Percentiles rank a stretch among this genome's conserved stretches.
Evolutionary conservation across 2,888 invertebrate species (phyloP).

Genomic region (Drosophila gaucha): DNA sequence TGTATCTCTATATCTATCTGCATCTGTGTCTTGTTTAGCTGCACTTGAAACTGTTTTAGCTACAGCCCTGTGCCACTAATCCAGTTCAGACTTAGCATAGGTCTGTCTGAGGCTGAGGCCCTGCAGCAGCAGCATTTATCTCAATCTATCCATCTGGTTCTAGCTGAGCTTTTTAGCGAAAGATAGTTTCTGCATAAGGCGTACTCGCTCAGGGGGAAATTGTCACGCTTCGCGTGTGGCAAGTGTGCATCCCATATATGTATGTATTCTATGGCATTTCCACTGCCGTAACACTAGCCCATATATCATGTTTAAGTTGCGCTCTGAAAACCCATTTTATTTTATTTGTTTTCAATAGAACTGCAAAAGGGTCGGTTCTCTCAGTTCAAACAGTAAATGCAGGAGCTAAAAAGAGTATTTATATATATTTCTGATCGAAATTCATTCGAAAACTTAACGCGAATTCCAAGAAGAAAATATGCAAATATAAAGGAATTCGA

Average conservation of each 20-base stretch:
- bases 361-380: neutral
- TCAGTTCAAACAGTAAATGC: neutral
- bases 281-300: slow-evolving; percentile 49
- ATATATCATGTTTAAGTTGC: slow-evolving; percentile 24
- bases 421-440: neutral
- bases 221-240: slow-evolving; percentile 54
- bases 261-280: slow-evolving; percentile 13
- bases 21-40: slow-evolving; percentile 1
- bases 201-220: slow-evolving; percentile 50
- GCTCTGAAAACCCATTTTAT: slow-evolving; percentile 32
- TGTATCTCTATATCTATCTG: neutral
- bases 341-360: neutral
- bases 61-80: slow-evolving; percentile 25
- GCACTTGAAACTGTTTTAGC: slow-evolving; percentile 36
- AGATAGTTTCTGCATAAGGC: slow-evolving; percentile 26
- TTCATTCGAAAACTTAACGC: too few relatives aligned
- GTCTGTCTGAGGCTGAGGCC: slow-evolving; percentile 9
- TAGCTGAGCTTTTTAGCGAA: slow-evolving; percentile 7
- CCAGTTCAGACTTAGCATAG: slow-evolving; percentile 6
- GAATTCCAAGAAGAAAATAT: slow-evolving; percentile 2
- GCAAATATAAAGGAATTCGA: slow-evolving; percentile 1
- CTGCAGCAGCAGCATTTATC: slow-evolving; percentile 13
- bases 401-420: neutral
- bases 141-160: neutral
- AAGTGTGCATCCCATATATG: slow-evolving; percentile 20